Evolutionary conservation across 2,113 vertebrate genomes (phyloP).

Genomic region (Ammodytes dubius): DNA sequence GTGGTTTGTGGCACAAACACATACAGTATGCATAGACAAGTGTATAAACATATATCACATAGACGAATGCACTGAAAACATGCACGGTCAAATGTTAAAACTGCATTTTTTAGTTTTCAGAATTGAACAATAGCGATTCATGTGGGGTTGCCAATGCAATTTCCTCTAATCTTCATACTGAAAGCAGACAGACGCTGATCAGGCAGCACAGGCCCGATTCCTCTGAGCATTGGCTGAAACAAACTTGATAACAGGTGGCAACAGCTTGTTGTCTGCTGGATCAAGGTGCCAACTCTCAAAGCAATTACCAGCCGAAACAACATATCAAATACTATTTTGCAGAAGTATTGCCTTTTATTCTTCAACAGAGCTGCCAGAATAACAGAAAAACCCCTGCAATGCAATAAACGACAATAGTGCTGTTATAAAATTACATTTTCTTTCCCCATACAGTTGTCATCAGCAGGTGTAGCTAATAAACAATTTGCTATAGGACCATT

Average conservation of each 20-base stretch:
- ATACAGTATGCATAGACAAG: neutral
- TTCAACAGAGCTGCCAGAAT: neutral
- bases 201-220: neutral
- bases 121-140: neutral
- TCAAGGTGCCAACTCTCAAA: slow-evolving; percentile 26
- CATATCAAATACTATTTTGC: neutral
- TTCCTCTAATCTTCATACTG: slow-evolving; percentile 20
- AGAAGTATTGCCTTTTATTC: neutral
- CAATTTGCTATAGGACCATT: neutral
- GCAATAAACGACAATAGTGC: neutral
- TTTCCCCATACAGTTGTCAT: neutral
- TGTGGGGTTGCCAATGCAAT: neutral
- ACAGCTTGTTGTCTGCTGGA: slow-evolving; percentile 37
- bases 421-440: neutral
- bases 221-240: slow-evolving; percentile 20
- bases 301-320: slow-evolving; percentile 31
- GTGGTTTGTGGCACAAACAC: neutral
- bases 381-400: neutral
- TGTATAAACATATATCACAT: neutral
- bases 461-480: neutral
- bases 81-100: neutral
- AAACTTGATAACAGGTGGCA: slow-evolving; percentile 49
- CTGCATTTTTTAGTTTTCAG: neutral
- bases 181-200: slow-evolving; percentile 22
- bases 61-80: neutral